These are phyloP conservation scores for Drosophila limbata DNA, from an alignment of 2,888 invertebrate species.

Conservation along the genomic window DNA sequence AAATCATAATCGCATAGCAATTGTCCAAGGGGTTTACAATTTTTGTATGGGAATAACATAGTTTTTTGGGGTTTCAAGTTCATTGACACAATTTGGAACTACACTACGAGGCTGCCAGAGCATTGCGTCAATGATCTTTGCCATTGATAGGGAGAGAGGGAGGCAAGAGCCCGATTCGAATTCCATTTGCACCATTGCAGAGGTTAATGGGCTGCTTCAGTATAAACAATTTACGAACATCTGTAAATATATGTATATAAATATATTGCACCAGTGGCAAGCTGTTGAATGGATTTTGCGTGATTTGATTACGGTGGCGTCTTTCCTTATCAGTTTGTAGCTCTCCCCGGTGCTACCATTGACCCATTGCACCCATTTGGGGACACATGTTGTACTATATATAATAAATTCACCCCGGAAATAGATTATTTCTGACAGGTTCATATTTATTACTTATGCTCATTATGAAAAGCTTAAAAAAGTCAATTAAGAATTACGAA, in stretches of 20 bases:
- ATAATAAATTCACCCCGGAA: slow-evolving; percentile 38
- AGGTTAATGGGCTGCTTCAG: slow-evolving; percentile 46
- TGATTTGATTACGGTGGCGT: slow-evolving; percentile 19
- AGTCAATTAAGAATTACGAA: neutral
- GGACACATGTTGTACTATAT: neutral
- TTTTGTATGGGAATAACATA: slow-evolving; percentile 30
- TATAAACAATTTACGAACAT: slow-evolving; percentile 18
- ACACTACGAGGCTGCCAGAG: slow-evolving; percentile 1
- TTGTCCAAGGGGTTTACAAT: slow-evolving; percentile 35
- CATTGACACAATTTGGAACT: slow-evolving; percentile 58
- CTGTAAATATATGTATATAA: slow-evolving; percentile 10
- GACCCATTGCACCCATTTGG: slow-evolving; percentile 23
- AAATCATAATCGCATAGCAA: neutral
- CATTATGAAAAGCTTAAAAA: neutral
- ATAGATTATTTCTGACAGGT: slow-evolving; percentile 18
- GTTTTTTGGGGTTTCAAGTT: slow-evolving; percentile 44
- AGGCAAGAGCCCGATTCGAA: slow-evolving; percentile 11
- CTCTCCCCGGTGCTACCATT: slow-evolving; percentile 15
- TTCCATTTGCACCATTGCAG: slow-evolving; percentile 6
- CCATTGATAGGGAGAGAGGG: slow-evolving; percentile 11
- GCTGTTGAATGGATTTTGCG: slow-evolving; percentile 34
- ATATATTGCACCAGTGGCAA: slow-evolving; percentile 3
- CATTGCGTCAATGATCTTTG: slow-evolving; percentile 65
- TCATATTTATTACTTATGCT: neutral
- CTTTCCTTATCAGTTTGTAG: slow-evolving; percentile 26